Conservation (phyloP, 1,140 invertebrate genomes). For the Cydia amplana region DNA sequence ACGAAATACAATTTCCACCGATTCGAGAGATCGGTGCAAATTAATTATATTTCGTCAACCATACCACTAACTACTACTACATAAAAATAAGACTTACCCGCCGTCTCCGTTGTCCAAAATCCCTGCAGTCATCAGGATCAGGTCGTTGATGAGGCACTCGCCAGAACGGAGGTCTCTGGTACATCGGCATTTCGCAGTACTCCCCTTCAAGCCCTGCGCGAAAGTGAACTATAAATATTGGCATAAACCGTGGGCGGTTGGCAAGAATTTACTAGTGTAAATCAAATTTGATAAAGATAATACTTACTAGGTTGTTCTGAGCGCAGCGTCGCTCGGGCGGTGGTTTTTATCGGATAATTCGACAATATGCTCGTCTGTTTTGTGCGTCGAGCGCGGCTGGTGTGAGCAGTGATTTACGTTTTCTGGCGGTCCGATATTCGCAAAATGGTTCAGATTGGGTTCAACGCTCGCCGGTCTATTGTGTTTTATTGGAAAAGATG, state of each 20-base stretch:
- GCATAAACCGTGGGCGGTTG: slow-evolving; percentile 51
- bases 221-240: slow-evolving; percentile 17
- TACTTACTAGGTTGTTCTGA: slow-evolving; percentile 24
- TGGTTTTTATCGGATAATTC: slow-evolving; percentile 66
- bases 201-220: background rate
- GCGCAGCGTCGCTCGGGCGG: slow-evolving; percentile 50
- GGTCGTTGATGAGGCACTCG: slow-evolving; percentile 76
- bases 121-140: slow-evolving; percentile 67
- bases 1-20: too few species aligned
- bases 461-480: slow-evolving; percentile 55
- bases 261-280: slow-evolving; percentile 54
- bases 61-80: background rate
- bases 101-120: slow-evolving; percentile 49
- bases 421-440: slow-evolving; percentile 66
- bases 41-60: too few species aligned
- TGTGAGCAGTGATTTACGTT: slow-evolving; percentile 66
- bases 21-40: background rate
- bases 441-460: slow-evolving; percentile 45
- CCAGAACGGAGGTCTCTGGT: slow-evolving; percentile 83
- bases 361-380: slow-evolving; percentile 65
- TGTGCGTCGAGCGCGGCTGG: slow-evolving; percentile 57
- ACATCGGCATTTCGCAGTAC: slow-evolving; percentile 86
- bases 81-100: slow-evolving; percentile 41
- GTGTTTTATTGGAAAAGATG: background rate
- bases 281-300: slow-evolving; percentile 49